Evolutionary conservation across 2,888 invertebrate genomes (phyloP).

Genomic region (Pheosia tremula): DNA sequence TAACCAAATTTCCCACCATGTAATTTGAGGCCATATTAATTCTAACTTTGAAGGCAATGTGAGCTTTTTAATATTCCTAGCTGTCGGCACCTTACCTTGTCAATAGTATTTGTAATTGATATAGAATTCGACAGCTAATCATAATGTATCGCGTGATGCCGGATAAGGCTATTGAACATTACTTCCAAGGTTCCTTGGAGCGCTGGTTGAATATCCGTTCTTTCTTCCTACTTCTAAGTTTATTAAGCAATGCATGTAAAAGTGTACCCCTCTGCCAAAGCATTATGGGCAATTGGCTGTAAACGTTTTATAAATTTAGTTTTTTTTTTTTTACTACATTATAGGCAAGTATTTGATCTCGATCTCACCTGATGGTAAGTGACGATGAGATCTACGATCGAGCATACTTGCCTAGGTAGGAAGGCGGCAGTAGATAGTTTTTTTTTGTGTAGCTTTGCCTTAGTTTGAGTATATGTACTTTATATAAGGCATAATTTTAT

Average conservation of each 20-base stretch:
- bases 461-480: no score
- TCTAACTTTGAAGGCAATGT: slow-evolving; percentile 34
- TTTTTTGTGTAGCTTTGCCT: no score
- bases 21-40: slow-evolving; percentile 11
- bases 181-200: slow-evolving; percentile 32
- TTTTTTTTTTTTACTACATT: no score
- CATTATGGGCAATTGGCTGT: no score
- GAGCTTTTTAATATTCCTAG: slow-evolving; percentile 40
- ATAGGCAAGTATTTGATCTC: no score
- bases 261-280: no score
- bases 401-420: no score
- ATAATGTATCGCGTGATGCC: slow-evolving; percentile 52
- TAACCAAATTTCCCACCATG: neutral
- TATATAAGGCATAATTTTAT: no score
- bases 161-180: slow-evolving; percentile 58
- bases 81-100: slow-evolving; percentile 46
- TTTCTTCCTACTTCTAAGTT: neutral
- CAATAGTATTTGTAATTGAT: slow-evolving; percentile 41
- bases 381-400: no score
- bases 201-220: slow-evolving; percentile 6
- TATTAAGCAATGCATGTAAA: neutral
- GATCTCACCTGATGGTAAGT: no score
- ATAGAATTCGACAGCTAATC: slow-evolving; percentile 47
- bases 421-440: no score
- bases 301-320: no score